These are phyloP conservation scores for Cephus cinctus DNA, from an alignment of 1,140 invertebrate genomes.

Conservation along the genomic window DNA sequence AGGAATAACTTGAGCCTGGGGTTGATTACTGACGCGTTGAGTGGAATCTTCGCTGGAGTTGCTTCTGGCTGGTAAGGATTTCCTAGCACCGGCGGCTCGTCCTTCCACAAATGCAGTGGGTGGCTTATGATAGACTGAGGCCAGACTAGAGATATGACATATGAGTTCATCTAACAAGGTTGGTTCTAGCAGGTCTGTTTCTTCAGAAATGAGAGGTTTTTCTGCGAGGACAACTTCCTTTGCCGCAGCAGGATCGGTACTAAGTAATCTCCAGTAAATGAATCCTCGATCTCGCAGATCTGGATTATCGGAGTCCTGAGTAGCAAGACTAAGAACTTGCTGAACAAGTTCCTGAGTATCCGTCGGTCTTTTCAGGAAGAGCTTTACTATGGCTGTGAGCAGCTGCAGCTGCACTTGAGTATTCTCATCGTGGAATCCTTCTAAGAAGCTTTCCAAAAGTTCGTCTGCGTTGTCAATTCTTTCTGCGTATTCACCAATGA, in stretches of 20 bases:
- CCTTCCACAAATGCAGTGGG: slow-evolving; percentile 98
- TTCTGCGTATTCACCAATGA: slow-evolving; percentile 99
- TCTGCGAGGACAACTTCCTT: slow-evolving; percentile 99
- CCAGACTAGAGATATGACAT: slow-evolving; percentile 97
- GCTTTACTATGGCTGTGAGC: slow-evolving; percentile 96
- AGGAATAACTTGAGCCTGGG: slow-evolving; percentile 60
- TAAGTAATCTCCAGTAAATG: slow-evolving; percentile 98
- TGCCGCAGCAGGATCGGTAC: slow-evolving; percentile 97
- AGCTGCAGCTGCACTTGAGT: slow-evolving; percentile 97
- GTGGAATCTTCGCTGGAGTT: slow-evolving; percentile 53
- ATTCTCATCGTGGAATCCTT: slow-evolving; percentile 99
- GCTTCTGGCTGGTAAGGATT: slow-evolving; percentile 64
- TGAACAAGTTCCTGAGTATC: slow-evolving; percentile 99
- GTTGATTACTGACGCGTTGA: slow-evolving; percentile 29
- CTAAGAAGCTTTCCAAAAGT: slow-evolving; percentile 95
- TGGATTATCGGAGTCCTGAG: slow-evolving; percentile 99
- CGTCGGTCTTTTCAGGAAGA: slow-evolving; percentile 96
- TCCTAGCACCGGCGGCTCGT: slow-evolving; percentile 66
- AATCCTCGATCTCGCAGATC: slow-evolving; percentile 98
- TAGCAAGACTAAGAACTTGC: slow-evolving; percentile 87
- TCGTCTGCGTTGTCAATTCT: slow-evolving; percentile 99
- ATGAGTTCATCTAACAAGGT: slow-evolving; percentile 97
- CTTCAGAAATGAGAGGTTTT: slow-evolving; percentile 98
- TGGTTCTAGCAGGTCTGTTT: slow-evolving; percentile 97
- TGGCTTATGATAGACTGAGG: slow-evolving; percentile 99